phyloP scores from a whole-genome alignment of 2,888 invertebrate species.

The Yponomeuta sedellus region DNA sequence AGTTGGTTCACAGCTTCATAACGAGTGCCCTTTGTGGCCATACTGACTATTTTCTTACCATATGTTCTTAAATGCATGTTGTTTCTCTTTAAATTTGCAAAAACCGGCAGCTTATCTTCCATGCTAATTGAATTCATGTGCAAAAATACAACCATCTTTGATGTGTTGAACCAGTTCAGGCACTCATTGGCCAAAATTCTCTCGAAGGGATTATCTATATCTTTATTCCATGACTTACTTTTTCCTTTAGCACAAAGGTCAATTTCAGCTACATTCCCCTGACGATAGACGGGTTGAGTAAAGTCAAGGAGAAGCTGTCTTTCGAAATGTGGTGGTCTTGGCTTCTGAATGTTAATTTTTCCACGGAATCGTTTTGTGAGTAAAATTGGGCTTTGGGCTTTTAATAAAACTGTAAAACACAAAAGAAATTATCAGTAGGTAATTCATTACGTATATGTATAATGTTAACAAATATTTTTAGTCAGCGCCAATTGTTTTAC shows the following conservation, averaged over 20 bases:
- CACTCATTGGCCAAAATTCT: slow-evolving; percentile 83
- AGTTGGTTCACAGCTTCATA: slow-evolving; percentile 81
- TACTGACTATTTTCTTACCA: slow-evolving; percentile 78
- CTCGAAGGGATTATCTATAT: slow-evolving; percentile 82
- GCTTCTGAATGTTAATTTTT: slow-evolving; percentile 87
- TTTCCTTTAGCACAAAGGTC: slow-evolving; percentile 69
- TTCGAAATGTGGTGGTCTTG: slow-evolving; percentile 82
- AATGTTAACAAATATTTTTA: neutral
- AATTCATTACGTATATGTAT: neutral
- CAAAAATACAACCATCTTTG: slow-evolving; percentile 82
- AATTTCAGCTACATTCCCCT: slow-evolving; percentile 64
- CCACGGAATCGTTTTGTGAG: slow-evolving; percentile 81
- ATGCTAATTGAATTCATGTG: slow-evolving; percentile 83
- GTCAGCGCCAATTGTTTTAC: no score
- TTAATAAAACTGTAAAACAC: slow-evolving; percentile 54
- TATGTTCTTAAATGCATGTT: slow-evolving; percentile 83
- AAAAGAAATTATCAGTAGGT: neutral
- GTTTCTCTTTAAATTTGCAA: slow-evolving; percentile 77
- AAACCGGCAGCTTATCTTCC: slow-evolving; percentile 80
- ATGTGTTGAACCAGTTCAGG: slow-evolving; percentile 81
- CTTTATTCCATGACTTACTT: slow-evolving; percentile 30
- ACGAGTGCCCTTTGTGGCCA: slow-evolving; percentile 80
- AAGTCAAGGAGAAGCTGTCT: slow-evolving; percentile 80
- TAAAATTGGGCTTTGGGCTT: slow-evolving; percentile 54
- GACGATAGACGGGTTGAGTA: slow-evolving; percentile 77